Conservation (phyloP, 2,113 vertebrate species). For the Chascanopsetta lugubris region DNA sequence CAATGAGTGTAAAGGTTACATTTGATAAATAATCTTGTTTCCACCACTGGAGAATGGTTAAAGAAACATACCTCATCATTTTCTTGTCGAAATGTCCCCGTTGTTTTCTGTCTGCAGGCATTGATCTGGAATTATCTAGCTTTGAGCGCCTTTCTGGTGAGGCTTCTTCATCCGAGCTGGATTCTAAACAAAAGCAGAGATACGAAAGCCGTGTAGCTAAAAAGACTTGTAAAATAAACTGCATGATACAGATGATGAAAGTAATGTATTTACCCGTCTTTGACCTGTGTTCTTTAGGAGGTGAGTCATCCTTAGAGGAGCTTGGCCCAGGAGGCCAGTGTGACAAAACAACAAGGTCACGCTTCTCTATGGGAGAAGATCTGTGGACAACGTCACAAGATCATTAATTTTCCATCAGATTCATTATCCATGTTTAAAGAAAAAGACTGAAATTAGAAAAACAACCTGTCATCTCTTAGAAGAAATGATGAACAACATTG, state of each 20-base stretch:
- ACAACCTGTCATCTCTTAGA: conserved; percentile 32
- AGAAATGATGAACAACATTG: conserved; percentile 47
- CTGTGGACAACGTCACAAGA: conserved; percentile 50
- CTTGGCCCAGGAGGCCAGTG: conserved; percentile 77
- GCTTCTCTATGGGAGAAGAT: conserved; percentile 80
- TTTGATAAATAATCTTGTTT: not conserved
- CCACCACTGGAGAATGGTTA: too few species aligned
- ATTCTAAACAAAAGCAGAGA: conserved; percentile 33
- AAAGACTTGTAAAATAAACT: not conserved
- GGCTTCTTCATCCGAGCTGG: conserved; percentile 43
- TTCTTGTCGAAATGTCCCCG: conserved; percentile 55
- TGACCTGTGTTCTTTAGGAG: conserved; percentile 56
- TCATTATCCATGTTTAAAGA: not conserved
- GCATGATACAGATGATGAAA: not conserved
- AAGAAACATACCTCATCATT: conserved; percentile 45
- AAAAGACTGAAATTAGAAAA: conserved; percentile 2
- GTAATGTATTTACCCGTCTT: conserved; percentile 42
- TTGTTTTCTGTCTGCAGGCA: conserved; percentile 57
- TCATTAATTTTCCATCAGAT: not conserved
- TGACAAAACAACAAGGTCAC: conserved; percentile 81
- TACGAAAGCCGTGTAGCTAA: not conserved
- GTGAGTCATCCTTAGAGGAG: conserved; percentile 63
- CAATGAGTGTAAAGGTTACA: not conserved
- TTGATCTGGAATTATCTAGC: conserved; percentile 43
- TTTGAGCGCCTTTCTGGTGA: conserved; percentile 58